Conservation (phyloP, 2,113 vertebrate species). For the Thinocorus orbignyianus region DNA sequence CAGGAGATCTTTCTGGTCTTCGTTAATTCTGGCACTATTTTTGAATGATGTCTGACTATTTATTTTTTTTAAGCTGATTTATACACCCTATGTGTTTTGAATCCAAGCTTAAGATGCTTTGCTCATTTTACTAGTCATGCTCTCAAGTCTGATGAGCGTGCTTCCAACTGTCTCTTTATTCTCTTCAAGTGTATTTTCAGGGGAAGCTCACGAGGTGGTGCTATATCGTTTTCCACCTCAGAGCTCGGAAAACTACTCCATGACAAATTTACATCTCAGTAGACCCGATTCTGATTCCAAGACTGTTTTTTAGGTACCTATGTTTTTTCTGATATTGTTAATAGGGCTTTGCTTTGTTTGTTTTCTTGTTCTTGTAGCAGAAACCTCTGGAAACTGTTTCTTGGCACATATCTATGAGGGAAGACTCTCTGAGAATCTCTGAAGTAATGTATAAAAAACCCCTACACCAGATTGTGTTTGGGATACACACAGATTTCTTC, state of each 20-base stretch:
- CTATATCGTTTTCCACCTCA: neutral
- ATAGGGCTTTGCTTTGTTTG: too few relatives aligned
- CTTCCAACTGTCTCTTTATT: neutral
- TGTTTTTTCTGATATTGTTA: neutral
- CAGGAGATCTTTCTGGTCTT: neutral
- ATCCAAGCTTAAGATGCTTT: neutral
- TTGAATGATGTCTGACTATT: neutral
- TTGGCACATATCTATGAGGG: neutral
- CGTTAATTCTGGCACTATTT: neutral
- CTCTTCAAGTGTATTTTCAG: neutral
- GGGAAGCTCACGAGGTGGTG: neutral
- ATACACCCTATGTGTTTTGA: neutral
- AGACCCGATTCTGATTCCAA: neutral
- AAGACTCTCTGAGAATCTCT: neutral
- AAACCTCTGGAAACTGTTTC: neutral
- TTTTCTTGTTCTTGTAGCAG: neutral
- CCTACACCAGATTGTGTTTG: neutral
- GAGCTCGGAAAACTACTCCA: neutral
- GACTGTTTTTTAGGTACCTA: neutral
- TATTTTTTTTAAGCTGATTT: neutral
- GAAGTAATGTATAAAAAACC: neutral
- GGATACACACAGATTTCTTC: neutral
- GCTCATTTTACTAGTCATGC: neutral
- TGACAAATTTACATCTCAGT: neutral
- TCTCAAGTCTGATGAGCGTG: neutral